Evolutionary conservation across 2,113 vertebrate genomes (phyloP).

Genomic region (Lamprotornis superbus): DNA sequence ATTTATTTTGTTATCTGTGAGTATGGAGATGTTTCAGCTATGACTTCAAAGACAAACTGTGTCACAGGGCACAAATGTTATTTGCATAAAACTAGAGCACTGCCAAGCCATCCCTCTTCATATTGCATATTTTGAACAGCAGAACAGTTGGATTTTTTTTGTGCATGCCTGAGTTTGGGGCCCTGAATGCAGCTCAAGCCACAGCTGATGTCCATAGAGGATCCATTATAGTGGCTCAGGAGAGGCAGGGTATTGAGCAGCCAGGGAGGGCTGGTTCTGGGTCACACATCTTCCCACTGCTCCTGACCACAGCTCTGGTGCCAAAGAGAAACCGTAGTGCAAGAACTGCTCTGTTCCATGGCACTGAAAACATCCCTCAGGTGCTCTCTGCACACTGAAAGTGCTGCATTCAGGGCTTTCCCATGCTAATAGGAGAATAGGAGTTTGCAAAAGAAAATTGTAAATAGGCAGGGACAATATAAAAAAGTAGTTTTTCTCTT

Average conservation of each 20-base stretch:
- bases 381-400: not conserved
- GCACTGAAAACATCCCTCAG: fast-evolving
- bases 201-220: not conserved
- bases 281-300: not conserved
- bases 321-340: not conserved
- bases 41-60: not conserved
- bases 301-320: not conserved
- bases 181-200: not conserved
- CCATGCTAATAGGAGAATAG: not conserved
- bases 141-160: not conserved
- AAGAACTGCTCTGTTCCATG: not conserved
- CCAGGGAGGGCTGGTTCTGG: not conserved
- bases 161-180: not conserved
- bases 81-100: not conserved
- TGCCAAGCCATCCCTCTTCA: not conserved
- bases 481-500: not conserved
- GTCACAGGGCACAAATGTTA: not conserved
- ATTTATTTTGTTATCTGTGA: not conserved
- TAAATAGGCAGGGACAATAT: not conserved
- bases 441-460: not conserved
- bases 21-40: not conserved
- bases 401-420: not conserved
- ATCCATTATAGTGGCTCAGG: not conserved
- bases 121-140: not conserved
- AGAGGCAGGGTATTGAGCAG: not conserved